Percentiles rank a stretch among this genome's conserved stretches.
phyloP scores from a whole-genome alignment of 2,113 vertebrate species.

The Pteruthius melanotis region DNA sequence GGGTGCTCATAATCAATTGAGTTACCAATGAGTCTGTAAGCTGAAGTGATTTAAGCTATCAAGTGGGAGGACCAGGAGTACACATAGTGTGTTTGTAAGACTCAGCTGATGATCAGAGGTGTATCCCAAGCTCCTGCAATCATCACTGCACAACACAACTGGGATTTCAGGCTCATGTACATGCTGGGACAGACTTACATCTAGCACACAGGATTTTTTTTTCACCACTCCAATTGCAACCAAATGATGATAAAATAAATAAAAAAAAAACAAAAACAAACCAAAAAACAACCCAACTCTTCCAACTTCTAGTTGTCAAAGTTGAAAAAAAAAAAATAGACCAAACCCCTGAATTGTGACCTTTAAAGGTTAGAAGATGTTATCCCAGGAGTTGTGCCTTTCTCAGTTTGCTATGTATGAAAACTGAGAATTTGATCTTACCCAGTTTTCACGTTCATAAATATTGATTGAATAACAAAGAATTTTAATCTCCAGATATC shows the following conservation, averaged over 20 bases:
- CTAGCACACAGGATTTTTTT: background rate
- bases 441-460: constrained; percentile 39
- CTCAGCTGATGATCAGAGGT: background rate
- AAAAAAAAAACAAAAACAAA: background rate
- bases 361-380: background rate
- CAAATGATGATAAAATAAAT: background rate
- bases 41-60: background rate
- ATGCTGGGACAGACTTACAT: background rate
- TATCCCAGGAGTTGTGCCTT: background rate
- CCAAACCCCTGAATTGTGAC: background rate
- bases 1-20: too few species aligned
- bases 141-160: background rate
- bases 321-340: background rate
- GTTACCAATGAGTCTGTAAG: background rate
- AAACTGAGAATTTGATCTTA: constrained; percentile 13
- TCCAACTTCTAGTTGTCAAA: background rate
- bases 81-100: background rate
- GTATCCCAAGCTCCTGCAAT: background rate
- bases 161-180: background rate
- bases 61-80: background rate
- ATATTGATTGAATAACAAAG: constrained; percentile 57
- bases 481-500: constrained; percentile 60
- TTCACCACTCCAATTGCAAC: background rate
- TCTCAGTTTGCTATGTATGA: background rate
- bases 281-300: background rate